phyloP scores from a whole-genome alignment of 2,797 vertebrate genomes.

The Arnoldichthys spilopterus region DNA sequence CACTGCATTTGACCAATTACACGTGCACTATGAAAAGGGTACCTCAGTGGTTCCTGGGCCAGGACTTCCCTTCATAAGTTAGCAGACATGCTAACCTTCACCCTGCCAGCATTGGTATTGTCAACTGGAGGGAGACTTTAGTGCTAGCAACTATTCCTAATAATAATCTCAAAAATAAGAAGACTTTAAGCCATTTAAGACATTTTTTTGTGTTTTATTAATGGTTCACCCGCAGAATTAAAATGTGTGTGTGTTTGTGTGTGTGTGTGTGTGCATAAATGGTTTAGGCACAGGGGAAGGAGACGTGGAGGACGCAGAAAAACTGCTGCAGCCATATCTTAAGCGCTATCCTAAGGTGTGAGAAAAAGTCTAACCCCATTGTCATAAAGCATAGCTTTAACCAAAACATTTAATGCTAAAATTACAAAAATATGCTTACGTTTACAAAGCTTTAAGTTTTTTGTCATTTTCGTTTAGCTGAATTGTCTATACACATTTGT shows the following conservation, averaged over 20 bases:
- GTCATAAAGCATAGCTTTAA: background rate
- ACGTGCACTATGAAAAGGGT: too few relatives aligned
- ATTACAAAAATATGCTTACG: background rate
- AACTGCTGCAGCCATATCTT: conserved; percentile 90
- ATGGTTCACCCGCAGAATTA: background rate
- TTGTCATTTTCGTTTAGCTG: background rate
- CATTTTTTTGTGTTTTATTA: background rate
- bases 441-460: background rate
- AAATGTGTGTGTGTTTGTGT: conserved; percentile 9
- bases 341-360: conserved; percentile 90
- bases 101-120: too few relatives aligned
- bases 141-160: too few relatives aligned
- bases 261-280: conserved; percentile 21
- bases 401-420: background rate
- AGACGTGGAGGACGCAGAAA: conserved; percentile 92
- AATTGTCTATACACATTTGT: background rate
- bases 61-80: too few relatives aligned
- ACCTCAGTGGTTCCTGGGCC: too few relatives aligned
- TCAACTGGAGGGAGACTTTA: too few relatives aligned
- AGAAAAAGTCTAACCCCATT: background rate
- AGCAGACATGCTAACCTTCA: too few relatives aligned
- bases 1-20: too few relatives aligned
- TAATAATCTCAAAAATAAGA: too few relatives aligned
- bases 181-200: too few relatives aligned
- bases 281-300: conserved; percentile 92